These are phyloP conservation scores for Struthidea cinerea DNA, from an alignment of 2,113 vertebrate genomes.

Conservation along the genomic window DNA sequence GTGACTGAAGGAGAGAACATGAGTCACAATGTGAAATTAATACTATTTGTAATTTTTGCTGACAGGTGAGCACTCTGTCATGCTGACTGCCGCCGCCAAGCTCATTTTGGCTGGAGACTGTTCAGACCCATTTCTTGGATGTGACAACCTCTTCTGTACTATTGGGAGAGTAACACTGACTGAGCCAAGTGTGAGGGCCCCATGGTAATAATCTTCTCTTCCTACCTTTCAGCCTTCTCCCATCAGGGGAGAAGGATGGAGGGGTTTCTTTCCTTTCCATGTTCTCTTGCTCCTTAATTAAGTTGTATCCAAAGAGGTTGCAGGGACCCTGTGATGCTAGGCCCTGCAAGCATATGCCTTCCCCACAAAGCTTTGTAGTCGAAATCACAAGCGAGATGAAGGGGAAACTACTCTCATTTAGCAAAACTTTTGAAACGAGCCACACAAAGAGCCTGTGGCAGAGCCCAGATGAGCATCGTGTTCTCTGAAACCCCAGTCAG, in stretches of 20 bases:
- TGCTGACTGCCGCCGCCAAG: rapidly evolving
- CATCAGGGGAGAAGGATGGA: not conserved
- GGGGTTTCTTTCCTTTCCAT: not conserved
- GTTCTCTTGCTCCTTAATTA: not conserved
- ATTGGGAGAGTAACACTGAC: not conserved
- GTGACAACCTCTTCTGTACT: not conserved
- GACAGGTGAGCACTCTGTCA: not conserved
- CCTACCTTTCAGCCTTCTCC: not conserved
- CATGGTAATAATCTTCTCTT: not conserved
- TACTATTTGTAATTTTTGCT: not conserved
- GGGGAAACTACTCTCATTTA: not conserved
- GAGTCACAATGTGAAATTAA: not conserved
- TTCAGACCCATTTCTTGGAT: not conserved
- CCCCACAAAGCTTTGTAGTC: not conserved
- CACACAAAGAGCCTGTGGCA: not conserved
- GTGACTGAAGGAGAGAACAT: not conserved
- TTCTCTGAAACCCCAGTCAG: not conserved
- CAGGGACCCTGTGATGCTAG: not conserved
- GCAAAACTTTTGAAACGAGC: not conserved
- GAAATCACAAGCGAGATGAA: not conserved
- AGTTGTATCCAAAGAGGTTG: not conserved
- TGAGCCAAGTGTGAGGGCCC: not conserved
- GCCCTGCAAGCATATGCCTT: rapidly evolving
- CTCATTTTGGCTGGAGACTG: not conserved
- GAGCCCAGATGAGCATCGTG: not conserved